Base-by-base conservation (phyloP, 1,140 invertebrate species). In the Macrostomum lignano region DNA sequence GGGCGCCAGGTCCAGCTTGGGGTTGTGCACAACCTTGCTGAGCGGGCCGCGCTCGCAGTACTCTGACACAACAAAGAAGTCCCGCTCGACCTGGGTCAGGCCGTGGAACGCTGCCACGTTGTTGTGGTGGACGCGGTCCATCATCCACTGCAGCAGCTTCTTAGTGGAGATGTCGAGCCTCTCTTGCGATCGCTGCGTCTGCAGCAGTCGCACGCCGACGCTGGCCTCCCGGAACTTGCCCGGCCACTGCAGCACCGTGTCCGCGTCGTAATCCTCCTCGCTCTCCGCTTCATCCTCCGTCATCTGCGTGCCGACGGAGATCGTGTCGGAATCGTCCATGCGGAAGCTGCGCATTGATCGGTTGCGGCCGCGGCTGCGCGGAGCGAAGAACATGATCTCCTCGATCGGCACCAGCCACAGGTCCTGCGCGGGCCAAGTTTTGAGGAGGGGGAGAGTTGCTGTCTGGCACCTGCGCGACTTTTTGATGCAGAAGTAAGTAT, bases 91-190 rank as follows among this genome's bases (percentile, higher is more conserved):
- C 13, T 45, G 31, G 10, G 44, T 43, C 7, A 51, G 33, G 7
- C 48, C 49, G 36, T 40, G 40, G 21, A 51, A 46, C 10, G 35
- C 23, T n/a, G 44, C 36, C 7, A 51, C 21, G 37, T 46, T 47
- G 4, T 13, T 14, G 25, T 49, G 44, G 14, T 40, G 30, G 7
- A 51, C 31, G 7, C 19, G 21, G 20, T 47, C 41, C n/a, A 41
- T 33, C 40, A 48, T 40, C 40, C 42, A 43, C 19, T 49, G 33
- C 38, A 51, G 36, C n/a, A 20, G 15, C 24, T 31, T 38, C 35
- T 43, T 42, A 22, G 40, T 38, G 7, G 25, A 9, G 28, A 20
- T 29, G 24, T 40, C 17, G 31, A 33, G 19, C 17, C 17, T 25
- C 1, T 22, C 22, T 2, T 19, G 24, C 21, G 43, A 13, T 17